Base-by-base conservation (phyloP, 2,797 vertebrate species). In the Calcarius lapponicus region DNA sequence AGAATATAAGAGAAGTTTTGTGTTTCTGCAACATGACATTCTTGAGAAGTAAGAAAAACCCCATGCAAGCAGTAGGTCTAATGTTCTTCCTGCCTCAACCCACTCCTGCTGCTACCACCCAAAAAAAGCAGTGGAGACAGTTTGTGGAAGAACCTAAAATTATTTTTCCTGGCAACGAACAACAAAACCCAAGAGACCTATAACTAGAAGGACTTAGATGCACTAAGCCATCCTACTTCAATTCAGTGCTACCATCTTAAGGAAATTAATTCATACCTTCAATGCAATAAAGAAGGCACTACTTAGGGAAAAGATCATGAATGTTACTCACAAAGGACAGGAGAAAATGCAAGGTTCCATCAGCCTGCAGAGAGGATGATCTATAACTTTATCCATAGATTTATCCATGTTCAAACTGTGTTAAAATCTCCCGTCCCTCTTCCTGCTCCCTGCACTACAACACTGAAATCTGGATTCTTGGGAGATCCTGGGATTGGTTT, bases 31-130 rank as follows among this genome's bases (percentile, higher is more conserved):
- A 26, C 4, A 21, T 0, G 0, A 2, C 16, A 65, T 67, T 93
- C 32, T 56, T 64, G 54, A 89, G n/a, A 26, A 72, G 40, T 40
- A 62, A 78, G 36, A 75, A 81, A 57, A 3, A 19, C 1, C 1
- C 13, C 15, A 14, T 14, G 15, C 2, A 54, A 53, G 43, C 17
- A 69, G 29, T 54, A 65, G 4, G 3, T 90, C 7, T 75, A 45
- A 50, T 1, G 4, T 45, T 69, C 15, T 80, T 61, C 70, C 25
- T 78, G 10, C 18, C 14, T 25, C 5, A 90, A 56, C 2, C 3
- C 8, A 21, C 8, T 75, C 6, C 17, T 1, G 0, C 36, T 20
- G 8, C 11, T n/a, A 12, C 5, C 15, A 54, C 11, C 3, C 7
- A 3, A 32, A 61, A 84, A 94, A 88, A n/a, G 1, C 11, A 26